Evolutionary conservation across 2,113 vertebrate genomes (phyloP), one percentile per base, ranked within the genome.

Genomic region (Lasiurus cinereus): DNA sequence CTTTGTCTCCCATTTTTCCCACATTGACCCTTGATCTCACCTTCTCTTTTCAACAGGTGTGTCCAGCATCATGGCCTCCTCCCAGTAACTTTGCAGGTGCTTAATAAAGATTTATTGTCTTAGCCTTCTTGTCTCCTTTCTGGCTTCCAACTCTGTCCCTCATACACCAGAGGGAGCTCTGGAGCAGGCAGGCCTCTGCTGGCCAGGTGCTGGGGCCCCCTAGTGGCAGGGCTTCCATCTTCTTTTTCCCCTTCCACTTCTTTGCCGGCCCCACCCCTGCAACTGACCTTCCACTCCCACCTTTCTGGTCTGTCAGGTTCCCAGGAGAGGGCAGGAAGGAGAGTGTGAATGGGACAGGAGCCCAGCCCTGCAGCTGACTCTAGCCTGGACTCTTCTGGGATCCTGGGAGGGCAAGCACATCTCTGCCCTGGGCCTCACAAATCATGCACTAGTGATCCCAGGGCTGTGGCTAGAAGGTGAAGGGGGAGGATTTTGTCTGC

Each of bases 11-110:
- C 2, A 2, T n/a, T 69, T 59, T 86, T 43, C 24, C 70, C 43
- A 5, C 9, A 0, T 50, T 93, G 33, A 92, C 52, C 19, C 31
- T 54, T 54, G 24, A 3, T 62, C 22, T 46, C 29, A 50, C 14
- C 76, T 50, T 83, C 80, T 93, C 29, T 88, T 33, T 56, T 69
- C 79, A 15, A 29, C 97, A 98, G 98, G 98, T 89, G 98, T 98
- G 72, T 98, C 98, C 87, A 98, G 98, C 97, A 99, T 99, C 95
- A 99, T 99, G 99, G 99, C 99, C 1, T 99, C 99, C 14, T 99
- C 99, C 69, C 99, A 99, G 98, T 99, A 98, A 99, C 88, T 13
- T 29, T n/a, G 13, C 29, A 5, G 21, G 14, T 2, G 0, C 66
- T 67, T 54, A 97, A 97, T 98, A 97, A 98, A 98, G 72, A 70